Conservation (phyloP, 1,140 invertebrate species). For the Philotrypesis tridentata region DNA sequence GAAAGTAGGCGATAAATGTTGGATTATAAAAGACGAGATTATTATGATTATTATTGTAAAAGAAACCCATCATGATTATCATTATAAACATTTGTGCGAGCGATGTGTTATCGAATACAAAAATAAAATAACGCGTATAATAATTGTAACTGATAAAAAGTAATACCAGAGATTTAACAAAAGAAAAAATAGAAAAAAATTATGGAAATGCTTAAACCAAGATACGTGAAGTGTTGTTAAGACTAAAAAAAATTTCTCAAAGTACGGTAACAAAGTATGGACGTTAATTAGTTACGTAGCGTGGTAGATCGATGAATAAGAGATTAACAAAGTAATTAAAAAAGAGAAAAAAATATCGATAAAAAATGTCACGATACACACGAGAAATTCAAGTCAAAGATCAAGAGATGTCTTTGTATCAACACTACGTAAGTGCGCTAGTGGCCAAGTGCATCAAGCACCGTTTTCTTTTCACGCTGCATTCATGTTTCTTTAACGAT, state of each 20-base stretch:
- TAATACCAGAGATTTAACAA: slow-evolving; percentile 14
- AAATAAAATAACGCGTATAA: slow-evolving; percentile 33
- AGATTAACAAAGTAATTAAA: slow-evolving; percentile 4
- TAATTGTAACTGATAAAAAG: slow-evolving; percentile 4
- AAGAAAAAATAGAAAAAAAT: slow-evolving; percentile 10
- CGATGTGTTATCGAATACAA: slow-evolving; percentile 54
- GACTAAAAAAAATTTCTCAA: slow-evolving; percentile 27
- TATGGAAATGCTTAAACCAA: slow-evolving; percentile 22
- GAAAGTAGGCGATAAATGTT: slow-evolving; percentile 16
- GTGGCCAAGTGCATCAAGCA: slow-evolving; percentile 55
- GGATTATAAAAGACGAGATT: slow-evolving; percentile 28
- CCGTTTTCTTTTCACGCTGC: slow-evolving; percentile 60
- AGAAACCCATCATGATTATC: too few relatives aligned
- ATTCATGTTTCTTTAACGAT: slow-evolving; percentile 59
- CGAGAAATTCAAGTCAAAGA: not conserved
- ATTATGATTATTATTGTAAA: too few relatives aligned
- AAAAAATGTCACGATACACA: not conserved
- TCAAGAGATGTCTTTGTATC: slow-evolving; percentile 55
- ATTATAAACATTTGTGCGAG: slow-evolving; percentile 44
- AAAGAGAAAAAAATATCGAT: slow-evolving; percentile 1
- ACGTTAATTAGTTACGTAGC: slow-evolving; percentile 63
- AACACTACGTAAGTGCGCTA: slow-evolving; percentile 62
- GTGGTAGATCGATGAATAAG: slow-evolving; percentile 53
- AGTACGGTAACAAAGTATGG: slow-evolving; percentile 53
- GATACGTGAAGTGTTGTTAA: slow-evolving; percentile 34